Percentiles rank a stretch among this genome's conserved stretches.
Evolutionary conservation across 1,140 invertebrate species (phyloP).

Genomic region (Drosophila simulans): DNA sequence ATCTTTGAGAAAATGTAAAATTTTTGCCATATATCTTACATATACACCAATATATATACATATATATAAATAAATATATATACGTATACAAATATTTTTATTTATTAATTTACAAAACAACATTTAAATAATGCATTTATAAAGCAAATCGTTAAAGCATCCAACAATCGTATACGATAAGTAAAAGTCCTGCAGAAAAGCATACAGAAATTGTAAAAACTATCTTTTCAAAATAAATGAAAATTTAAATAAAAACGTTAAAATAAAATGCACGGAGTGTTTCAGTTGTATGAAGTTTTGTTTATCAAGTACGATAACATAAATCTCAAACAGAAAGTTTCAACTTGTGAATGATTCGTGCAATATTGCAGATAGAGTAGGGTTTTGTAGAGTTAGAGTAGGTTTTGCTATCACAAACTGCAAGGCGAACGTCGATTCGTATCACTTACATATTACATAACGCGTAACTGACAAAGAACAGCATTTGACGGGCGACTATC

Average conservation of each 20-base stretch:
- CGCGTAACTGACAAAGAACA: slow-evolving; percentile 36
- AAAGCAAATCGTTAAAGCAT: slow-evolving; percentile 41
- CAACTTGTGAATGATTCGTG: neutral
- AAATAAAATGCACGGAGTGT: slow-evolving; percentile 11
- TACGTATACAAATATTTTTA: slow-evolving; percentile 39
- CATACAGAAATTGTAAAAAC: slow-evolving; percentile 44
- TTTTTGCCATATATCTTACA: slow-evolving; percentile 80
- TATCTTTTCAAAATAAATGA: slow-evolving; percentile 50
- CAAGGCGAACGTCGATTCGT: slow-evolving; percentile 18
- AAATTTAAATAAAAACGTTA: slow-evolving; percentile 47
- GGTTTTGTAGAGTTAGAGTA: neutral
- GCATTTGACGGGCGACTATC: slow-evolving; percentile 29
- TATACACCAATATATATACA: slow-evolving; percentile 56
- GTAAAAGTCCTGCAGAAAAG: slow-evolving; percentile 46
- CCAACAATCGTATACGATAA: slow-evolving; percentile 59
- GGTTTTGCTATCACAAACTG: slow-evolving; percentile 35
- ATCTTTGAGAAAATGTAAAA: slow-evolving; percentile 64
- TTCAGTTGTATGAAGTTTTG: neutral
- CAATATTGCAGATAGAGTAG: neutral
- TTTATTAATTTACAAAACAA: slow-evolving; percentile 54
- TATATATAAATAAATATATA: slow-evolving; percentile 57
- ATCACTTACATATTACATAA: slow-evolving; percentile 41
- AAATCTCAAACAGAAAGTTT: slow-evolving; percentile 10
- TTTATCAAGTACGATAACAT: slow-evolving; percentile 1
- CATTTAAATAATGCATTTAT: slow-evolving; percentile 60